Base-by-base conservation (phyloP, 2,888 invertebrate genomes). In the Andrena praecox region DNA sequence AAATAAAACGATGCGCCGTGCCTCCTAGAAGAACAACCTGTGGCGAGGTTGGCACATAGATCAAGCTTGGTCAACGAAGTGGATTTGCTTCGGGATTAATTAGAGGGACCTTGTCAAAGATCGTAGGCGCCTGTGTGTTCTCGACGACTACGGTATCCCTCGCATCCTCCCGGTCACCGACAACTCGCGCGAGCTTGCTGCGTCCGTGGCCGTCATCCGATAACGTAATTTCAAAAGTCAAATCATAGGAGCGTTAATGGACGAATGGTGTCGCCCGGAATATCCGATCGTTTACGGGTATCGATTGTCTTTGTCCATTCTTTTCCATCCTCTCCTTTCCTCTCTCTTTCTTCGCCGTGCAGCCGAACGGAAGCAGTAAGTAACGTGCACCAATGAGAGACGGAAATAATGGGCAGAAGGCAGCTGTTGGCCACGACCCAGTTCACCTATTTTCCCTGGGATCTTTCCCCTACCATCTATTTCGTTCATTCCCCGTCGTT, bases 381-480 rank as follows among this genome's bases (percentile, higher is more conserved):
- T 82, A 84, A 88, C 79, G 73, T 73, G 72, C 76, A 60, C 75
- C 83, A 85, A 89, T 79, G 86, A 89, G 86, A 86, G 80, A 77
- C 87, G 79, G 82, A 89, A 89, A 85, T 86, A 87, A 89, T 85
- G 84, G 81, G 80, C 81, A 84, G 81, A 84, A 82, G 83, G 77
- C 80, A 89, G 87, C 85, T 82, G 86, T 86, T 85, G 80, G 85
- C 88, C 82, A 81, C 85, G 88, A 87, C 87, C 88, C 82, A 85
- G 79, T 88, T 89, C 77, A 80, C 77, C 79, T 81, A 75, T 85
- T 88, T 88, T 85, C 77, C 84, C 78, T 82, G 77, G 69, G 50
- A 87, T 81, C 80, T 81, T 72, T 75, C 74, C 35, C 64, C 73
- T 59, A 56, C 64, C 66, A 20, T 35, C 70, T 29, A 66, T 72